Conservation (phyloP, 2,888 invertebrate species). For the Pilophorus perplexus region DNA sequence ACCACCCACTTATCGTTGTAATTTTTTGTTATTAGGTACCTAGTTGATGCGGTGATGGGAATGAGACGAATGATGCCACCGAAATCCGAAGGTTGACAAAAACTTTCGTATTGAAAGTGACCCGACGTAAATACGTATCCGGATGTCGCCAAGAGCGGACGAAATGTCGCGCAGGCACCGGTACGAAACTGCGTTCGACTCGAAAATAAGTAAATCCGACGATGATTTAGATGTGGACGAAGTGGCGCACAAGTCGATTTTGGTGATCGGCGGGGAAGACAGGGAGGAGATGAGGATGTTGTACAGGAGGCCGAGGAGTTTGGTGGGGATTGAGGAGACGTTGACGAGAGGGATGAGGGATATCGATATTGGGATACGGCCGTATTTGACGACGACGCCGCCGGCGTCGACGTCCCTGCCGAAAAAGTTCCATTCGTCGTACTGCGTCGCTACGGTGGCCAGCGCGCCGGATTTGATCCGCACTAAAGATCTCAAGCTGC, state of each 20-base stretch:
- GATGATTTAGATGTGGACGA: constrained; percentile 75
- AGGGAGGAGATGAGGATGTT: constrained; percentile 26
- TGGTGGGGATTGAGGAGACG: constrained; percentile 40
- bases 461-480: constrained; percentile 62
- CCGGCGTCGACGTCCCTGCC: constrained; percentile 82
- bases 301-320: constrained; percentile 36
- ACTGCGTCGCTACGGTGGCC: constrained; percentile 71
- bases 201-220: constrained; percentile 76
- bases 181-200: constrained; percentile 87
- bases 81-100: no score
- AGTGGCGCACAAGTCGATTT: constrained; percentile 46
- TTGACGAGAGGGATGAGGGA: constrained; percentile 42
- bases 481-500: constrained; percentile 70
- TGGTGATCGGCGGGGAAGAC: constrained; percentile 34
- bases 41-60: no score
- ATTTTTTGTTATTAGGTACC: no score
- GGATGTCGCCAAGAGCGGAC: constrained; percentile 46
- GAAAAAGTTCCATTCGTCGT: constrained; percentile 59
- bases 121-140: no score
- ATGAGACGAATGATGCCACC: no score
- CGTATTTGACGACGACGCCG: constrained; percentile 65
- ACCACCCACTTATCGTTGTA: no score
- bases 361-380: constrained; percentile 44
- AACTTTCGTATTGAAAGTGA: no score
- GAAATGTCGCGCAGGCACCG: constrained; percentile 53